phyloP scores from a whole-genome alignment of 2,888 invertebrate species.

The Plusia festucae region DNA sequence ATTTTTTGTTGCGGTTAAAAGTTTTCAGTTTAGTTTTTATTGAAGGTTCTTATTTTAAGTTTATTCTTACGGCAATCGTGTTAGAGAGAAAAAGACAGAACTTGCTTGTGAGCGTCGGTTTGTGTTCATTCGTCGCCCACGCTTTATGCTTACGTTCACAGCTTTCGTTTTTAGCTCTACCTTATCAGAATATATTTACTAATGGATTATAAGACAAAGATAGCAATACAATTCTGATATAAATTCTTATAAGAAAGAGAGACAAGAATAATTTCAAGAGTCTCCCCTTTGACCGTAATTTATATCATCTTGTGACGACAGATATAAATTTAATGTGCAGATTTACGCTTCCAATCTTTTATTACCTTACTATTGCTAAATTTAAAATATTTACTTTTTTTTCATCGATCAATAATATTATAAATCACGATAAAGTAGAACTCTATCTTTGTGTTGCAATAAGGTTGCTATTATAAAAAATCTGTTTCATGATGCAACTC shows the following conservation, averaged over 20 bases:
- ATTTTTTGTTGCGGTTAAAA: conserved; percentile 17
- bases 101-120: conserved; percentile 14
- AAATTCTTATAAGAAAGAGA: conserved; percentile 10
- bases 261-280: conserved; percentile 8
- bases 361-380: background rate
- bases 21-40: conserved; percentile 9
- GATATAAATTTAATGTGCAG: background rate
- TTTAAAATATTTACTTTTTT: background rate
- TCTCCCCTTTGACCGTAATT: background rate
- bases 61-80: conserved; percentile 37
- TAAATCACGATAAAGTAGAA: background rate
- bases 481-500: background rate
- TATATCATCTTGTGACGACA: background rate
- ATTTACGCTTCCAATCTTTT: background rate
- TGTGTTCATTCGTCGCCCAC: conserved; percentile 16
- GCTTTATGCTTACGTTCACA: conserved; percentile 24
- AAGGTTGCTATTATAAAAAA: background rate
- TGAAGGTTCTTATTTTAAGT: conserved; percentile 12
- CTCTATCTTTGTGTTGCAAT: background rate
- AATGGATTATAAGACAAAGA: conserved; percentile 27
- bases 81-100: conserved; percentile 43
- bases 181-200: conserved; percentile 11
- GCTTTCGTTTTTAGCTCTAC: conserved; percentile 53
- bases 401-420: background rate
- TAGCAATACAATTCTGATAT: conserved; percentile 3